phyloP scores from a whole-genome alignment of 2,113 vertebrate species.

The Cacatua alba region DNA sequence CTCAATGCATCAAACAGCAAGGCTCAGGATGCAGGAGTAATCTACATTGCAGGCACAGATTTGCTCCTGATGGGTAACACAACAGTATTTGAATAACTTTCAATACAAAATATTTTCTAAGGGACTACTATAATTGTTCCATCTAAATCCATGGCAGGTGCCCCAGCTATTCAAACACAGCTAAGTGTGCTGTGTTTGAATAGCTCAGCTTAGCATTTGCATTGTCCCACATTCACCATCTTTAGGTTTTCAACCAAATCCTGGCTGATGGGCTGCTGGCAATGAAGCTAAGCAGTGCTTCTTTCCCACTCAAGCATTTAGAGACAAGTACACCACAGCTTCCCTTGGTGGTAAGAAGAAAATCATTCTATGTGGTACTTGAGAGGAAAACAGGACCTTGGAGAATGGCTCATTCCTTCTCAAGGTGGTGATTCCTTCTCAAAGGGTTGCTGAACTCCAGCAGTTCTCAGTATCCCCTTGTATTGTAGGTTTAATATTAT shows the following conservation, averaged over 20 bases:
- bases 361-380: neutral
- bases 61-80: neutral
- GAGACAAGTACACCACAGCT: neutral
- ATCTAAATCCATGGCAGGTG: neutral
- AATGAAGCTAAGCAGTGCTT: neutral
- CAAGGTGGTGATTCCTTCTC: neutral
- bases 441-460: neutral
- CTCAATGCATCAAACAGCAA: neutral
- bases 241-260: neutral
- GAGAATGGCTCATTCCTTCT: neutral
- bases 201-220: neutral
- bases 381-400: neutral
- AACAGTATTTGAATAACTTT: neutral
- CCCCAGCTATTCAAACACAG: neutral
- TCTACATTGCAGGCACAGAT: neutral
- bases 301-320: neutral
- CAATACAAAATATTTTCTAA: neutral
- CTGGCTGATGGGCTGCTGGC: neutral
- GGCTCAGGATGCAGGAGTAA: neutral
- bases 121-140: neutral
- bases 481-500: neutral
- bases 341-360: neutral
- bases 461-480: neutral
- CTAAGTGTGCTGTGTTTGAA: neutral
- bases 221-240: neutral